phyloP scores from a whole-genome alignment of 1,140 invertebrate species.

The Drosophila mauritiana region DNA sequence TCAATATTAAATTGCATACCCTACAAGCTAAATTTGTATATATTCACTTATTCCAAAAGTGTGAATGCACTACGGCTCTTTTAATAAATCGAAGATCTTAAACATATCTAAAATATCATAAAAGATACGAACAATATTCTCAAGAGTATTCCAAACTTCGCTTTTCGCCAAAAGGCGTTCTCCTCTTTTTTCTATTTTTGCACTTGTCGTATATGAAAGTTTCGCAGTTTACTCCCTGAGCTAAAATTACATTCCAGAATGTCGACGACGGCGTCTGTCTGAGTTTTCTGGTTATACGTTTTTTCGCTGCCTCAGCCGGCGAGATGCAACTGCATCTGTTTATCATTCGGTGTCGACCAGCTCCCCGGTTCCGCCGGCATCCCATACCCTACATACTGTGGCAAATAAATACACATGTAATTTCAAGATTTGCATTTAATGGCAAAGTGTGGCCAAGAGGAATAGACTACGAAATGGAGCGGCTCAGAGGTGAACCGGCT shows the following conservation, averaged over 20 bases:
- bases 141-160: constrained; percentile 17
- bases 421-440: constrained; percentile 74
- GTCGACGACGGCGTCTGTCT: constrained; percentile 62
- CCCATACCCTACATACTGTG: constrained; percentile 2
- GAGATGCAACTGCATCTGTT: constrained; percentile 37
- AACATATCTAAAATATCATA: not conserved
- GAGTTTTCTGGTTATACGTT: constrained; percentile 44
- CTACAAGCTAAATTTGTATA: too few species aligned
- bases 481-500: constrained; percentile 9
- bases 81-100: not conserved
- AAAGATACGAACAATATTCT: not conserved
- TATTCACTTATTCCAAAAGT: too few species aligned
- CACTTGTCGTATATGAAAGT: constrained; percentile 60
- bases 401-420: constrained; percentile 77
- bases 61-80: too few species aligned
- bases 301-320: constrained; percentile 21
- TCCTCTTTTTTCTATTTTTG: constrained; percentile 36
- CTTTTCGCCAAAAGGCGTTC: not conserved
- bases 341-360: constrained; percentile 19
- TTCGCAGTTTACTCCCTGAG: constrained; percentile 61
- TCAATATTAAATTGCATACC: too few species aligned
- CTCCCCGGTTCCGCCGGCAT: not conserved
- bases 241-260: constrained; percentile 80
- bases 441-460: constrained; percentile 16
- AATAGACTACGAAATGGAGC: constrained; percentile 12